A percentile compares a stretch with the other conserved stretches of the same genome.
Evolutionary conservation across 2,113 vertebrate genomes (phyloP).

Genomic region (Heterocephalus glaber): DNA sequence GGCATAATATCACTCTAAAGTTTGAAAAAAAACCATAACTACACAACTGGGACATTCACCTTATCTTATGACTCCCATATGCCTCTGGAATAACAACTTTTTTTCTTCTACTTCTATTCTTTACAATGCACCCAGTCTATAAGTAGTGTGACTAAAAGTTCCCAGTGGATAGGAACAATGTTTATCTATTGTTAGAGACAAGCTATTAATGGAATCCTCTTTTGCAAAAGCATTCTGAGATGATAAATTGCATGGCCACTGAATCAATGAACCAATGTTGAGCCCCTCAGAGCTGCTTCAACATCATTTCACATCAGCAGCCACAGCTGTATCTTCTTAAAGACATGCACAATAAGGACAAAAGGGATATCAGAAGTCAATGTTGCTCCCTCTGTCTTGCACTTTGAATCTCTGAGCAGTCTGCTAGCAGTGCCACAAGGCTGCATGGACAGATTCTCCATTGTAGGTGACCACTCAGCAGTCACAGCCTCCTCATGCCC

Average conservation of each 20-base stretch:
- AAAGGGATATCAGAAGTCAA: background rate
- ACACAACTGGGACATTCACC: background rate
- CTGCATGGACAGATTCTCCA: background rate
- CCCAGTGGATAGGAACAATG: background rate
- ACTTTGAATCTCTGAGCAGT: background rate
- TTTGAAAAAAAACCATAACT: background rate
- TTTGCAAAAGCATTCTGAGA: slow-evolving; percentile 13
- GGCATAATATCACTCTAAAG: background rate
- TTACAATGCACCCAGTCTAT: background rate
- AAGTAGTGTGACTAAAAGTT: background rate
- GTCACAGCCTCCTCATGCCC: background rate
- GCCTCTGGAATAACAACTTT: background rate
- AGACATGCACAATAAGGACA: background rate
- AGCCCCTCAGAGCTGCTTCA: background rate
- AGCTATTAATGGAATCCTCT: background rate
- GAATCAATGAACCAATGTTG: background rate
- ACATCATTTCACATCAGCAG: background rate
- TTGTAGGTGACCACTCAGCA: background rate
- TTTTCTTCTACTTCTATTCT: background rate
- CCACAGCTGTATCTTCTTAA: background rate
- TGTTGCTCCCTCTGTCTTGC: background rate
- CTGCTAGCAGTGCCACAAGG: background rate
- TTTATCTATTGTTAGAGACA: background rate
- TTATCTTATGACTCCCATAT: background rate
- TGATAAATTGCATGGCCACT: background rate